phyloP scores from a whole-genome alignment of 2,113 vertebrate species.

The Microtus richardsoni region DNA sequence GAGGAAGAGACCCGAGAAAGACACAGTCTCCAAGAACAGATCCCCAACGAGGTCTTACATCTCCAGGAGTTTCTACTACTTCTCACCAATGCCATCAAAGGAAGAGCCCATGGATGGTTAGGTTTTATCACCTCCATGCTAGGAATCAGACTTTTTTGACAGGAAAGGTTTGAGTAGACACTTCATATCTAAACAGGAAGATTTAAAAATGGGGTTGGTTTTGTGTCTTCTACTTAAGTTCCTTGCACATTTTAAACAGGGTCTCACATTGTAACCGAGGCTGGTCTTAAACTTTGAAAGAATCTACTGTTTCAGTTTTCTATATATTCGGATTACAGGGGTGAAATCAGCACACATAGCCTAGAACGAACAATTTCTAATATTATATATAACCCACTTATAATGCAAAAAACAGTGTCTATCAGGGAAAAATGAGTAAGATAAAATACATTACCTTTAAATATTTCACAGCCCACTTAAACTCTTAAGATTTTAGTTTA shows the following conservation, averaged over 20 bases:
- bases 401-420: neutral
- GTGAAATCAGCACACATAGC: neutral
- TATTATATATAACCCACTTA: neutral
- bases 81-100: neutral
- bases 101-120: neutral
- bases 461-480: slow-evolving; percentile 23
- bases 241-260: neutral
- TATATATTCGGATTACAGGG: neutral
- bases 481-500: slow-evolving; percentile 30
- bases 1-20: neutral
- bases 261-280: neutral
- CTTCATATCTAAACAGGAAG: neutral
- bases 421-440: neutral
- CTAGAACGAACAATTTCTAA: neutral
- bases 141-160: neutral
- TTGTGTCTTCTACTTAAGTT: slow-evolving; percentile 11
- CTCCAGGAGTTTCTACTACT: neutral
- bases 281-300: neutral
- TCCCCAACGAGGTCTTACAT: neutral
- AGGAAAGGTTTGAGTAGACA: no score
- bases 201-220: neutral
- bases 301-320: neutral
- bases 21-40: neutral
- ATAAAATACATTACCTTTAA: neutral
- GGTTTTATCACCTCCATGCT: neutral